These are phyloP conservation scores for Illadopsis cleaveri DNA, from an alignment of 2,113 vertebrate species.

Conservation along the genomic window DNA sequence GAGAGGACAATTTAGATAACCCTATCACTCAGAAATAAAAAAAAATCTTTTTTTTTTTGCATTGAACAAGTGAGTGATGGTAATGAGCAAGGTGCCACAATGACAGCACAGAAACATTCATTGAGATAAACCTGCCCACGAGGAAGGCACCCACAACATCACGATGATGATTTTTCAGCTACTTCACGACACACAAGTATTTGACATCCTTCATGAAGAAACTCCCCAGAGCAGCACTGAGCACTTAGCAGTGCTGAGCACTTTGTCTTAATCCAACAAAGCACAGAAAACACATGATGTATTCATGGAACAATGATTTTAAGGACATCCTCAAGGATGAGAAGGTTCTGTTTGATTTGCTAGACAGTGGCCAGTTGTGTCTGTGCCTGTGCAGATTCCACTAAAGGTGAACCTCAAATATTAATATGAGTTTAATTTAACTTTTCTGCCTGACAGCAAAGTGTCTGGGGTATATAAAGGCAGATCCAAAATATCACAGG, in stretches of 20 bases:
- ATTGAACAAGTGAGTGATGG: constrained; percentile 14
- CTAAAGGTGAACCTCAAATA: not conserved
- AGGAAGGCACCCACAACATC: constrained; percentile 19
- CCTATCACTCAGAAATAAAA: not conserved
- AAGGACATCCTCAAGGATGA: not conserved
- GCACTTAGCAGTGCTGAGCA: not conserved
- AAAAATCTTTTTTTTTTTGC: not conserved
- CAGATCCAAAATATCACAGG: not conserved
- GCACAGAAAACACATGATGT: not conserved
- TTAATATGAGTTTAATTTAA: not conserved
- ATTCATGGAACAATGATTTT: not conserved
- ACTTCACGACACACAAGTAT: not conserved
- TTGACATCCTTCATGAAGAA: constrained; percentile 9
- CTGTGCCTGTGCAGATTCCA: not conserved
- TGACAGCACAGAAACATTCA: constrained; percentile 21
- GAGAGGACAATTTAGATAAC: not conserved
- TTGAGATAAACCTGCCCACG: constrained; percentile 37
- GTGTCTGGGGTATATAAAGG: not conserved
- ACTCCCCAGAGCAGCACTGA: constrained; percentile 18
- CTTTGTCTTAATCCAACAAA: constrained; percentile 15
- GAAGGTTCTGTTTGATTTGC: not conserved
- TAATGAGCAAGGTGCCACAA: constrained; percentile 28
- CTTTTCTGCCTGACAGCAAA: not conserved
- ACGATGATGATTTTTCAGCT: not conserved
- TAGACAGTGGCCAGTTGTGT: not conserved